These are phyloP conservation scores for Philypnodon macrostomus DNA, from an alignment of 2,797 vertebrate species.

Conservation along the genomic window DNA sequence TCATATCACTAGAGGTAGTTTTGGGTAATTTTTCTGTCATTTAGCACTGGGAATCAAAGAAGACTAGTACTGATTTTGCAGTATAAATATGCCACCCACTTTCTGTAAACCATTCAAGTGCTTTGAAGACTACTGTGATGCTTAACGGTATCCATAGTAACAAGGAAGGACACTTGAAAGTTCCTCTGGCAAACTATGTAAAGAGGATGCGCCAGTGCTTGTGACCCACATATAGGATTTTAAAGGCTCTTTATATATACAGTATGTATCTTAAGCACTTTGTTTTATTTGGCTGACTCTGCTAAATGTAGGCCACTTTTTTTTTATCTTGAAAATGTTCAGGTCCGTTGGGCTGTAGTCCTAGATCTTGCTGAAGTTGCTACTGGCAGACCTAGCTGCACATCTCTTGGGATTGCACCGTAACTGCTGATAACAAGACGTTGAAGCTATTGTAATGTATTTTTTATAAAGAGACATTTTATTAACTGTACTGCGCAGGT, in stretches of 20 bases:
- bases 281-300: slow-evolving; percentile 39
- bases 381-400: slow-evolving; percentile 40
- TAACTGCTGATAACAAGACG: slow-evolving; percentile 59
- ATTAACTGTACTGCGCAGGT: too few relatives aligned
- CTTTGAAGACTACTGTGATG: background rate
- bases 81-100: background rate
- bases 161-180: background rate
- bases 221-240: slow-evolving; percentile 7
- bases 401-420: slow-evolving; percentile 48
- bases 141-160: slow-evolving; percentile 21
- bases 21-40: too few relatives aligned
- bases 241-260: background rate
- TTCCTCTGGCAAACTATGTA: slow-evolving; percentile 4
- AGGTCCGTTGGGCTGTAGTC: slow-evolving; percentile 41
- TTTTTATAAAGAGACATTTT: too few relatives aligned
- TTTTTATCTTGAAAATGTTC: slow-evolving; percentile 21
- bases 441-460: too few relatives aligned
- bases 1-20: background rate
- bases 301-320: too few relatives aligned
- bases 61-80: too few relatives aligned
- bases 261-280: slow-evolving; percentile 12
- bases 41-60: too few relatives aligned
- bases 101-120: background rate
- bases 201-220: background rate
- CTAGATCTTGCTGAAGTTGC: slow-evolving; percentile 62